Evolutionary conservation across 1,140 invertebrate species (phyloP).

Genomic region (Zaprionus africanus): DNA sequence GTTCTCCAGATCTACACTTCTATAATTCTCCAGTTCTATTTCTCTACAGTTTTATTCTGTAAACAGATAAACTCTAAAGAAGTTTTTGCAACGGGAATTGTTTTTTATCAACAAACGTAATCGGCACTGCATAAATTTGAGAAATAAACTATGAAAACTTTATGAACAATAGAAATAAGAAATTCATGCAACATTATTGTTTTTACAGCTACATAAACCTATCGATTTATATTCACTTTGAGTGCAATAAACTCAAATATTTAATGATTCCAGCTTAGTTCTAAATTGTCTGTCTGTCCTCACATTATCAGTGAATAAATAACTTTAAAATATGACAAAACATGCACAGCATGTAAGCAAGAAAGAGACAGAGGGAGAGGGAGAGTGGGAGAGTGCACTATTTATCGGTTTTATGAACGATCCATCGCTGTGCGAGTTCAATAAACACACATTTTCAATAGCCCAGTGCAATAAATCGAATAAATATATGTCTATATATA

Average conservation of each 20-base stretch:
- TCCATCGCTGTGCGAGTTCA: slow-evolving; percentile 20
- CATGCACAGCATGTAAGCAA: not conserved
- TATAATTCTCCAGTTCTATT: not conserved
- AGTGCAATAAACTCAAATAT: not conserved
- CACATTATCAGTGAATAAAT: not conserved
- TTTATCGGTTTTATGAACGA: slow-evolving; percentile 18
- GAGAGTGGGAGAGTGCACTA: not conserved
- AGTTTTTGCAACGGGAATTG: too few species aligned
- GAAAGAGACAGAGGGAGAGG: not conserved
- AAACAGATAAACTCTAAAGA: not conserved
- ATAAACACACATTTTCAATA: slow-evolving; percentile 40
- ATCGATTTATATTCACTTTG: not conserved
- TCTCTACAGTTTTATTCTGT: not conserved
- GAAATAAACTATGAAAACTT: too few species aligned
- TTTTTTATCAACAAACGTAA: too few species aligned
- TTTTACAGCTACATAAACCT: not conserved
- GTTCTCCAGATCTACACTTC: not conserved
- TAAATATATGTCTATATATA: slow-evolving; percentile 16
- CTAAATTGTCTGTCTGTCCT: not conserved
- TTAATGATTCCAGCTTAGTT: not conserved
- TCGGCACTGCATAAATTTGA: too few species aligned
- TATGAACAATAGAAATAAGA: not conserved
- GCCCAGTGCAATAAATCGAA: not conserved
- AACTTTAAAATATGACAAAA: not conserved
- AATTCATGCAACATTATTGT: not conserved